These are phyloP conservation scores for Drosophila trichaetosa DNA, from an alignment of 2,888 invertebrate genomes.

Conservation along the genomic window DNA sequence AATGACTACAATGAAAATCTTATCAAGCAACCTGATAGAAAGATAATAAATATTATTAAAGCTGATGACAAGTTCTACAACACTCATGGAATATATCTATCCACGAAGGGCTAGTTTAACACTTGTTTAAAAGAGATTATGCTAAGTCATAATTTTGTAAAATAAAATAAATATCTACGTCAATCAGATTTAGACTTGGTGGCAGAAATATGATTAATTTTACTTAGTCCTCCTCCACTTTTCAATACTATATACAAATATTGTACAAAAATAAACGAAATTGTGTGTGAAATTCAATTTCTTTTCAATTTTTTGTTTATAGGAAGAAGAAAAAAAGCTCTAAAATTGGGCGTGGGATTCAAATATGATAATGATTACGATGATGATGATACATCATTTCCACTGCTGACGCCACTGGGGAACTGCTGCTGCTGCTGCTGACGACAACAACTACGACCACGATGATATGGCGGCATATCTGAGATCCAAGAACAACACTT, in stretches of 20 bases:
- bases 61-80: slow-evolving; percentile 8
- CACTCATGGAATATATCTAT: slow-evolving; percentile 25
- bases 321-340: slow-evolving; percentile 47
- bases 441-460: background rate
- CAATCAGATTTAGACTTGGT: background rate
- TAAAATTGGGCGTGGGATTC: slow-evolving; percentile 59
- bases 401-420: slow-evolving; percentile 68
- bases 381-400: slow-evolving; percentile 65
- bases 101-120: background rate
- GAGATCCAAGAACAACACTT: slow-evolving; percentile 41
- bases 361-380: slow-evolving; percentile 9
- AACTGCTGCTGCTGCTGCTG: slow-evolving; percentile 12
- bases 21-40: slow-evolving; percentile 42
- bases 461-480: slow-evolving; percentile 31
- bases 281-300: slow-evolving; percentile 68
- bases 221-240: background rate
- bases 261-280: slow-evolving; percentile 63
- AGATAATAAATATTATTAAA: background rate
- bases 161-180: background rate
- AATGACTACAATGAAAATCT: slow-evolving; percentile 12
- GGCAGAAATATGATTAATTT: background rate
- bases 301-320: slow-evolving; percentile 62
- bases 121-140: background rate
- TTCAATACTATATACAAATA: slow-evolving; percentile 12
- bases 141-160: background rate